Percentiles rank a stretch among this genome's conserved stretches.
These are phyloP conservation scores for Drosophila orena DNA, from an alignment of 1,140 invertebrate species.

Conservation along the genomic window DNA sequence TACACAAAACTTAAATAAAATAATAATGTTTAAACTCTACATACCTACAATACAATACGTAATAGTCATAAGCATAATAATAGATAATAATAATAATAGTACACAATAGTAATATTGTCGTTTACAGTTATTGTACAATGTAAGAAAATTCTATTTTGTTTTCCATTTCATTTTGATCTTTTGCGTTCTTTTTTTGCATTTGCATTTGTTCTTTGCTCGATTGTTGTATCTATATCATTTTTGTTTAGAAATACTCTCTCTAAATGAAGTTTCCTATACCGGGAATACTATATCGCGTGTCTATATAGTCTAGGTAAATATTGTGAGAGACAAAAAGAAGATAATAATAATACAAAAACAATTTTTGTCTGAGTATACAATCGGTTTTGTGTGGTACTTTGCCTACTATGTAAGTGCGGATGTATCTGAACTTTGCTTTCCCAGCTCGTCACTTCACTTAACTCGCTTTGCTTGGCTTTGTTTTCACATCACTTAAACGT, in stretches of 20 bases:
- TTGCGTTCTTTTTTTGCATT: constrained; percentile 9
- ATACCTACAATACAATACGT: constrained; percentile 84
- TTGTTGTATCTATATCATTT: not conserved
- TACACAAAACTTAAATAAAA: constrained; percentile 81
- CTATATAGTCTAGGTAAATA: constrained; percentile 68
- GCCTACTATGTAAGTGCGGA: constrained; percentile 35
- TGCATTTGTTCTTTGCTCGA: not conserved
- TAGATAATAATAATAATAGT: constrained; percentile 82
- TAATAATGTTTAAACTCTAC: constrained; percentile 82
- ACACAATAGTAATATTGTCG: constrained; percentile 78
- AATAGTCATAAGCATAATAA: constrained; percentile 75
- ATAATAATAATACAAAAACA: constrained; percentile 78
- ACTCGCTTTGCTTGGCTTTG: constrained; percentile 53
- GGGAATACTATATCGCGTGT: constrained; percentile 62
- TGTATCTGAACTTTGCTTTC: constrained; percentile 49
- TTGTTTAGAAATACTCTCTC: constrained; percentile 21
- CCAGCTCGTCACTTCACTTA: constrained; percentile 43
- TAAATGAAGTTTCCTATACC: constrained; percentile 43
- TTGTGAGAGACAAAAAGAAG: constrained; percentile 46
- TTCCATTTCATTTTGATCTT: constrained; percentile 34
- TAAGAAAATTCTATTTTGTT: constrained; percentile 54
- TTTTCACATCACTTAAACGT: constrained; percentile 74
- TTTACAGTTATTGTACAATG: constrained; percentile 79
- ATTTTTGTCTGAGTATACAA: constrained; percentile 74
- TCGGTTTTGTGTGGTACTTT: constrained; percentile 47